Conservation (phyloP, 2,888 invertebrate genomes). For the Pandemis heparana region DNA sequence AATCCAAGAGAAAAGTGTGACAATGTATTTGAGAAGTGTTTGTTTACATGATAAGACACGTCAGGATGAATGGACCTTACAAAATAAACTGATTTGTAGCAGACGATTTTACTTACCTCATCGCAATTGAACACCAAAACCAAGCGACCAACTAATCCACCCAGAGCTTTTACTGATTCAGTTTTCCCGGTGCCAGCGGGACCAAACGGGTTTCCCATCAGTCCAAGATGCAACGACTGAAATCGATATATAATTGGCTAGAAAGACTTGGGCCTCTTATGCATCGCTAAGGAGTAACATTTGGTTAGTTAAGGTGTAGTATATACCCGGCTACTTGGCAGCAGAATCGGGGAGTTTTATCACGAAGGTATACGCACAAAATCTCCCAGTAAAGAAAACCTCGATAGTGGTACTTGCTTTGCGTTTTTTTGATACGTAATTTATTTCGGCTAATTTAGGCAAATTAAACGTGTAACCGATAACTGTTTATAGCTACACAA, state of each 20-base stretch:
- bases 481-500: no score
- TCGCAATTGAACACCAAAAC: conserved; percentile 99
- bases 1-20: no score
- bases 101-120: conserved; percentile 86
- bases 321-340: neutral
- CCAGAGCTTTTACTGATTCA: conserved; percentile 98
- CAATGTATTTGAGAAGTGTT: no score
- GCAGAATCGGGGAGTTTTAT: no score
- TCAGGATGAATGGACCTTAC: no score
- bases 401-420: neutral
- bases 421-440: neutral
- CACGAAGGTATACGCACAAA: no score
- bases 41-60: no score
- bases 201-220: conserved; percentile 99
- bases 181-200: conserved; percentile 99
- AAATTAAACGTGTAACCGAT: no score
- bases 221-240: conserved; percentile 96
- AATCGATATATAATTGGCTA: conserved; percentile 49
- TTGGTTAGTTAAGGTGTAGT: neutral
- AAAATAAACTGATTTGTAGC: neutral
- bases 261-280: neutral
- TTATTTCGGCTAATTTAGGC: neutral
- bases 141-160: conserved; percentile 94
- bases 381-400: no score
- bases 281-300: neutral